Percentiles rank a stretch among this genome's conserved stretches.
Evolutionary conservation across 2,797 vertebrate genomes (phyloP).

Genomic region (Spondyliosoma cantharus): DNA sequence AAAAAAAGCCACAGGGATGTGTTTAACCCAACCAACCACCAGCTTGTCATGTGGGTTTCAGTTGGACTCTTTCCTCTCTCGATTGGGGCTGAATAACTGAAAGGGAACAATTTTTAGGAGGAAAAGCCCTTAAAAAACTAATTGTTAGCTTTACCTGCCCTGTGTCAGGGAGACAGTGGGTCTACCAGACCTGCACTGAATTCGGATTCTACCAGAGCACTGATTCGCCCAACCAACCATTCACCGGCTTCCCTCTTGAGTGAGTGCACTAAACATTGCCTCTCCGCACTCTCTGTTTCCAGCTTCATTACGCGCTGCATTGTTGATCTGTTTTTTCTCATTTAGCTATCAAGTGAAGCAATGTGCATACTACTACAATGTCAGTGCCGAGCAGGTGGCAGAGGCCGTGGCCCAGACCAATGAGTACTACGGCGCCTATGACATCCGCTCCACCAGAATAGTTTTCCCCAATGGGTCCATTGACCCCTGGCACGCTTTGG

Average conservation of each 20-base stretch:
- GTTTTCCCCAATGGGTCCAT: constrained; percentile 82
- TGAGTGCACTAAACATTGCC: constrained; percentile 64
- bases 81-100: constrained; percentile 16
- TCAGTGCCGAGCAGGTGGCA: constrained; percentile 71
- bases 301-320: background rate
- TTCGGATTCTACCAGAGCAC: constrained; percentile 87
- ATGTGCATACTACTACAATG: constrained; percentile 77
- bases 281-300: background rate
- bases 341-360: constrained; percentile 78
- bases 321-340: background rate
- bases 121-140: constrained; percentile 16
- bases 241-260: constrained; percentile 79
- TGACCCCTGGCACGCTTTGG: constrained; percentile 83
- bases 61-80: constrained; percentile 25
- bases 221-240: constrained; percentile 81
- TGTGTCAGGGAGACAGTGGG: constrained; percentile 78
- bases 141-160: too few relatives aligned
- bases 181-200: constrained; percentile 84
- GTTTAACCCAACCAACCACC: constrained; percentile 9
- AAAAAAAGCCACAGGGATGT: constrained; percentile 38
- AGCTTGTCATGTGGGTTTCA: constrained; percentile 26
- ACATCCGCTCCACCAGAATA: constrained; percentile 70
- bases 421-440: constrained; percentile 74
- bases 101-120: background rate
- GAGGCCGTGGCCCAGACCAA: constrained; percentile 77